Percentiles rank a stretch among this genome's conserved stretches.
Evolutionary conservation across 2,797 vertebrate genomes (phyloP).

Genomic region (Sciurus carolinensis): DNA sequence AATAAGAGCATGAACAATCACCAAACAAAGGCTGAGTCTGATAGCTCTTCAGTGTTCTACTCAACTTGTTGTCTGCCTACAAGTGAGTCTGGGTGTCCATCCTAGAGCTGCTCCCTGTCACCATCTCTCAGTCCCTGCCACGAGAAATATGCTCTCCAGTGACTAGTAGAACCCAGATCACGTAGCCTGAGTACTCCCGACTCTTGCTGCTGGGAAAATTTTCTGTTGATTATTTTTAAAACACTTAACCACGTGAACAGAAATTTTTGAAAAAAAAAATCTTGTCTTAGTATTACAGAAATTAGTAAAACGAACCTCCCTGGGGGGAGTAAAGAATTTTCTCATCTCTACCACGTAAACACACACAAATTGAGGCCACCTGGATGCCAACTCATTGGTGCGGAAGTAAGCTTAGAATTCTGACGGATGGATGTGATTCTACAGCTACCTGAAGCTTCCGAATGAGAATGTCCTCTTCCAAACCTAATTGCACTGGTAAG

Average conservation of each 20-base stretch:
- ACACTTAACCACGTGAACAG: not conserved
- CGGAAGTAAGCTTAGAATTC: not conserved
- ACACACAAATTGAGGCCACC: not conserved
- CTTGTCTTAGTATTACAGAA: not conserved
- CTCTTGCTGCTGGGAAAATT: not conserved
- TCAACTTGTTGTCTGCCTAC: not conserved
- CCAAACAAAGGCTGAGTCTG: not conserved
- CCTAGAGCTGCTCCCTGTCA: not conserved
- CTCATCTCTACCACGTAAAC: not conserved
- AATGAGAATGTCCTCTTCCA: not conserved
- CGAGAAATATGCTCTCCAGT: rapidly evolving
- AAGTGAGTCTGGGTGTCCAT: not conserved
- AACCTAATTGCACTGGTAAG: not conserved
- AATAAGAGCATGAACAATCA: not conserved
- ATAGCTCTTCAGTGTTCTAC: not conserved
- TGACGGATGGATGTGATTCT: not conserved
- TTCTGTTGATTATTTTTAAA: not conserved
- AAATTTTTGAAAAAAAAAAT: not conserved
- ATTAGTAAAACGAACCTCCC: not conserved
- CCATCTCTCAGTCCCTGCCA: not conserved
- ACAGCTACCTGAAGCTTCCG: not conserved
- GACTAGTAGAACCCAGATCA: not conserved
- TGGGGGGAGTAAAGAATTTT: not conserved
- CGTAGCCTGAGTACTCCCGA: not conserved
- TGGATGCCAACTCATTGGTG: not conserved